phyloP scores from a whole-genome alignment of 1,140 invertebrate genomes.

The Drosophila suzukii region DNA sequence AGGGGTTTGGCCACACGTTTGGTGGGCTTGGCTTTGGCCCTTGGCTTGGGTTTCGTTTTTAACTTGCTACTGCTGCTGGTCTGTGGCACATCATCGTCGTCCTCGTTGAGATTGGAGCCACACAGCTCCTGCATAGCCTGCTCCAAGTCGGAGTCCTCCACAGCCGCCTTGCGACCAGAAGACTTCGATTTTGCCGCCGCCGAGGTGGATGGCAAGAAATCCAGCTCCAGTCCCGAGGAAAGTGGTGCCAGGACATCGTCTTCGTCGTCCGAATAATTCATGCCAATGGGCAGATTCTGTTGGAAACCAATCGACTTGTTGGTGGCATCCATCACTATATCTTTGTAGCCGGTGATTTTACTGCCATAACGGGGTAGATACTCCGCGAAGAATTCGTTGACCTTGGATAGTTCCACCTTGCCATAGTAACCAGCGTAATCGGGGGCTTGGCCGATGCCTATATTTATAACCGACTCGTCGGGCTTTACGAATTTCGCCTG shows the following conservation, averaged over 20 bases:
- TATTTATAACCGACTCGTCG: constrained; percentile 31
- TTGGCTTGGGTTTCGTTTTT: constrained; percentile 3
- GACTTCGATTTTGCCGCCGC: neutral
- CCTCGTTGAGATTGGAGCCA: constrained; percentile 4
- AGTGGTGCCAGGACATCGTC: constrained; percentile 15
- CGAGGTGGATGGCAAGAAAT: constrained; percentile 21
- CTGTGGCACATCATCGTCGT: neutral
- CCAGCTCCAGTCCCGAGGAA: neutral
- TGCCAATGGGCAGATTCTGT: constrained; percentile 65
- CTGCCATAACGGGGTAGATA: constrained; percentile 62
- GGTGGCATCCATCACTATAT: constrained; percentile 54
- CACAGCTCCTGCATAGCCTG: constrained; percentile 59
- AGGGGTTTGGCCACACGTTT: constrained; percentile 3
- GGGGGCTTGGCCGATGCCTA: constrained; percentile 21
- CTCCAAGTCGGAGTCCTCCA: constrained; percentile 55
- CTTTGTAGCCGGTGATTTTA: constrained; percentile 51
- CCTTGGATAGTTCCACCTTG: constrained; percentile 7
- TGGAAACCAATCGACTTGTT: constrained; percentile 52
- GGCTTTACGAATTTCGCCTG: constrained; percentile 38
- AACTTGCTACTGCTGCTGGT: constrained; percentile 12
- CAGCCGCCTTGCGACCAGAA: neutral
- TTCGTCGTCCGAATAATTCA: constrained; percentile 56
- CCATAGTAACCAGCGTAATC: constrained; percentile 64
- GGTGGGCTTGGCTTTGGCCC: neutral
- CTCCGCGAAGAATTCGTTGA: constrained; percentile 54